Conservation (phyloP, 2,113 vertebrate genomes). For the Melanocharis versteri region DNA sequence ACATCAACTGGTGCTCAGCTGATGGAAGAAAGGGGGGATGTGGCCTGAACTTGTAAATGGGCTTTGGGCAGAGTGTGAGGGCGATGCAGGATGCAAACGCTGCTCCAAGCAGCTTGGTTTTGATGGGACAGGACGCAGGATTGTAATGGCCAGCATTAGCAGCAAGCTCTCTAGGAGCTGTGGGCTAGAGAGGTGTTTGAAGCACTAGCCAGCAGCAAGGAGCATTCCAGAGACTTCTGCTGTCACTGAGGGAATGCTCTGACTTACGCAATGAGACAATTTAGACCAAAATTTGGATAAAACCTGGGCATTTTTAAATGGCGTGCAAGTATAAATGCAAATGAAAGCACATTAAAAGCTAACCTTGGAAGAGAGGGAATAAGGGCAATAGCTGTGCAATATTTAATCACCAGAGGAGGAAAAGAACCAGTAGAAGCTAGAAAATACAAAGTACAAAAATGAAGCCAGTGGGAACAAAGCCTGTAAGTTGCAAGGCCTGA, state of each 20-base stretch:
- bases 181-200: neutral
- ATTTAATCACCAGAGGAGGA: neutral
- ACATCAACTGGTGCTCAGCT: neutral
- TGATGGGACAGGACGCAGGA: fast-evolving
- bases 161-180: neutral
- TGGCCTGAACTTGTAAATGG: neutral
- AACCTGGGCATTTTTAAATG: neutral
- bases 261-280: neutral
- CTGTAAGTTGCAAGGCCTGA: neutral
- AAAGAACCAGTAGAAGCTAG: neutral
- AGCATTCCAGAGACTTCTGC: neutral
- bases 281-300: neutral
- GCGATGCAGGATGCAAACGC: neutral
- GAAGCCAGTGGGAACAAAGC: conserved; percentile 4
- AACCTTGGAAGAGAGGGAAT: neutral
- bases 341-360: neutral
- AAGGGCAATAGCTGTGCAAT: neutral
- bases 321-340: neutral
- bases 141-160: neutral
- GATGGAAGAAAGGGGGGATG: neutral
- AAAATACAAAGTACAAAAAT: neutral
- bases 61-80: neutral
- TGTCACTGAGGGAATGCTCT: neutral
- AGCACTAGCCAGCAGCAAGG: neutral
- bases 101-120: neutral